Evolutionary conservation across 2,113 vertebrate genomes (phyloP).

Genomic region (Perca fluviatilis): DNA sequence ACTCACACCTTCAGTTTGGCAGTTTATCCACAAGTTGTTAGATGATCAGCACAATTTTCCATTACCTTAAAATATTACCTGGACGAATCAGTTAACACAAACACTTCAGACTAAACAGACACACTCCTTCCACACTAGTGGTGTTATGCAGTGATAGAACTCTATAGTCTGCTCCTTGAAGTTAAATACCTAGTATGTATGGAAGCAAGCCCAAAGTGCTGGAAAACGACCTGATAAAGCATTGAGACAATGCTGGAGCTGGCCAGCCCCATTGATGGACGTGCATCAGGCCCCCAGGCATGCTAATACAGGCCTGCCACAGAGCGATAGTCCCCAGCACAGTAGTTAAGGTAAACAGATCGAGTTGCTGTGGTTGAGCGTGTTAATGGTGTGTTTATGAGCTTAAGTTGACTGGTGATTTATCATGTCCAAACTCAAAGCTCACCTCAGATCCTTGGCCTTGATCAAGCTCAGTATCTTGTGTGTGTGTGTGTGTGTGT

Average conservation of each 20-base stretch:
- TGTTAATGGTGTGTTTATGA: conserved; percentile 83
- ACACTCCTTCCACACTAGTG: not conserved
- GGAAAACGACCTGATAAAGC: conserved; percentile 39
- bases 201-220: not conserved
- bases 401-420: conserved; percentile 78
- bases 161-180: conserved; percentile 4
- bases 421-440: conserved; percentile 65
- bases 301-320: conserved; percentile 51
- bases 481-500: conserved; percentile 17
- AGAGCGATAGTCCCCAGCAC: conserved; percentile 42
- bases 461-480: conserved; percentile 26
- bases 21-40: not conserved
- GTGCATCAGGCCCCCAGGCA: conserved; percentile 43
- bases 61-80: not conserved
- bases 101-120: not conserved
- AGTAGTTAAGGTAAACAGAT: conserved; percentile 71
- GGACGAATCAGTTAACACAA: not conserved
- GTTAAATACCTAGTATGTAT: not conserved
- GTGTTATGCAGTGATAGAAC: not conserved
- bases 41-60: conserved; percentile 4
- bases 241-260: not conserved
- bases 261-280: conserved; percentile 31
- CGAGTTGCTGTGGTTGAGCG: conserved; percentile 67
- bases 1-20: not conserved
- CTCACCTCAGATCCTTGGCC: conserved; percentile 43